These are phyloP conservation scores for Microcebus ravelobensis DNA, from an alignment of 2,113 vertebrate genomes.

Conservation along the genomic window DNA sequence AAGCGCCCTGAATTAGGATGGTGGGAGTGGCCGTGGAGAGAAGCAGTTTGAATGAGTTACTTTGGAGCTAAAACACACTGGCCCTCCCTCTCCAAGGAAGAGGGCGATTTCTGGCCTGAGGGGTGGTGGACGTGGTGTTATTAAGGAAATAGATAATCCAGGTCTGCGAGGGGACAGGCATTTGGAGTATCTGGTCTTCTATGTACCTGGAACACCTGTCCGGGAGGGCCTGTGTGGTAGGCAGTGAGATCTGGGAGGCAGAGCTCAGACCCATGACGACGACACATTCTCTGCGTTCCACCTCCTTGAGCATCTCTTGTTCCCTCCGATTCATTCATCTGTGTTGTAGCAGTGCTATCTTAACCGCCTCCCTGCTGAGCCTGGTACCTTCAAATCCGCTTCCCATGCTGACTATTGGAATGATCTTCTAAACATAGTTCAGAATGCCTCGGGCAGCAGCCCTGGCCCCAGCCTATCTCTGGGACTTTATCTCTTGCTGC, in stretches of 20 bases:
- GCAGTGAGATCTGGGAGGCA: background rate
- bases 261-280: background rate
- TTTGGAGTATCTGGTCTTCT: background rate
- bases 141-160: background rate
- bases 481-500: background rate
- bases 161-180: background rate
- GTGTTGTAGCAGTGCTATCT: background rate
- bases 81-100: background rate
- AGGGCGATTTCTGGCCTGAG: background rate
- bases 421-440: background rate
- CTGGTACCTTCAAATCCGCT: background rate
- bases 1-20: background rate
- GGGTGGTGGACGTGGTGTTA: rapidly evolving
- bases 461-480: too few species aligned
- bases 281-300: background rate
- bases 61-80: background rate
- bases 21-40: rapidly evolving
- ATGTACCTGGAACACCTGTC: background rate
- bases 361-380: background rate
- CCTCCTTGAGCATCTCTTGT: background rate
- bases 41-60: background rate
- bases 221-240: background rate
- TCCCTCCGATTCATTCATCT: background rate
- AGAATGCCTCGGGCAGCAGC: background rate
- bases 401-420: too few species aligned